Evolutionary conservation across 2,888 invertebrate species (phyloP), one percentile per base, ranked within the genome.

Genomic region (Eremobia ochroleuca): DNA sequence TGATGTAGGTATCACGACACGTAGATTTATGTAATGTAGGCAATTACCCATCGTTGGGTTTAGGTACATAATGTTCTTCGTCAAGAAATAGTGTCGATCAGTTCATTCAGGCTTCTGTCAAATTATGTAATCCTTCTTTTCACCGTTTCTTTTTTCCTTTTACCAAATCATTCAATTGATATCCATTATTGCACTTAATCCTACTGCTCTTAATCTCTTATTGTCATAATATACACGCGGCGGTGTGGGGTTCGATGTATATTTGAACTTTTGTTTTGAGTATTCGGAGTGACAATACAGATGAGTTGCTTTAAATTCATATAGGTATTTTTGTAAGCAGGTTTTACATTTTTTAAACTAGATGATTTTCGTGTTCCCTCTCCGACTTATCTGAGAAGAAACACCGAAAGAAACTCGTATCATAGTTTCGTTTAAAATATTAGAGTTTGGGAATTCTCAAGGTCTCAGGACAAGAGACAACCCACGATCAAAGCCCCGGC

Each of bases 21-120:
- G 46, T 40, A 64, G 37, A 82, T 85, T 81, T 79, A 79, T 79
- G 74, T 83, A 83, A 83, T 79, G 73, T 43, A 46, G 18, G 66
- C 34, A 81, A 84, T 85, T 79, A 85, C 34, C 25, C 34, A 52
- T 58, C 18, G 8, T 69, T 34, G 15, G 37, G 37, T 37, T 8
- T 37, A 25, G 21, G 9, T 52, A 59, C 18, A 59, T n/a, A 46
- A 43, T 52, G 25, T 31, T 34, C 9, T 46, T 62, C 13, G 31
- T 25, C 43, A 77, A 31, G 28, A 73, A 77, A 79, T 28, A 40
- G 34, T 73, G 13, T 58, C 49, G 31, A 46, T 25, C 8, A 40
- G 18, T n/a, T 49, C 15, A 18, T 59, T 59, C 9, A 34, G 15
- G 55, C 6, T 58, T 58, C 37, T 46, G 21, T 1, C 1, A 28